Conservation (phyloP, 1,140 invertebrate species). For the Pogonus chalceus region DNA sequence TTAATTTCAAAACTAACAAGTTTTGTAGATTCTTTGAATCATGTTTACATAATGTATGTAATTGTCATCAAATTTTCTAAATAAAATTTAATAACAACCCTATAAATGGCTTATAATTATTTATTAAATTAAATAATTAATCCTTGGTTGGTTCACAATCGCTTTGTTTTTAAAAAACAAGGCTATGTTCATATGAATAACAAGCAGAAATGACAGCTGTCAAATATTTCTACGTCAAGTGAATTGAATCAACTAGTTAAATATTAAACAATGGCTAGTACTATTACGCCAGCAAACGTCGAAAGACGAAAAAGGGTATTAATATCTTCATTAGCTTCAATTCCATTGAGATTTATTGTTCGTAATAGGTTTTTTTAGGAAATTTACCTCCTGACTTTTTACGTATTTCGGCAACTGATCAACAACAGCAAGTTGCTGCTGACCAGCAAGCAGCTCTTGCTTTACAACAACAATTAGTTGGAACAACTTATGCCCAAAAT, state of each 20-base stretch:
- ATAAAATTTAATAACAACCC: no score
- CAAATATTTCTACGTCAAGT: no score
- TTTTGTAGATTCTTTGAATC: no score
- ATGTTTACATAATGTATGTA: no score
- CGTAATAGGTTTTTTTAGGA: slow-evolving; percentile 59
- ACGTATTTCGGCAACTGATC: slow-evolving; percentile 44
- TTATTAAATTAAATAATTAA: no score
- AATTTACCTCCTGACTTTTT: slow-evolving; percentile 75
- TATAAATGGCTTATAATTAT: no score
- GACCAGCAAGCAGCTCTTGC: slow-evolving; percentile 72
- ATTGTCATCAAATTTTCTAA: no score
- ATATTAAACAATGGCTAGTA: neutral
- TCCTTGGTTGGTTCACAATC: no score
- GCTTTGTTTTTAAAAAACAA: no score
- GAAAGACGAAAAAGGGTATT: neutral
- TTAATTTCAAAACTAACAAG: no score
- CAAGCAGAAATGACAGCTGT: slow-evolving; percentile 1
- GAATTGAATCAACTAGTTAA: no score
- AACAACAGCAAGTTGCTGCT: slow-evolving; percentile 56
- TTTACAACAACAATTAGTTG: slow-evolving; percentile 62
- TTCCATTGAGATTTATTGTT: neutral
- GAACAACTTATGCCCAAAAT: slow-evolving; percentile 35
- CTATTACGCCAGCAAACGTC: neutral
- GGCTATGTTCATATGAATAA: no score
- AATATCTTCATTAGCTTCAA: neutral